Conservation (phyloP, 1,140 invertebrate genomes). For the Zaprionus gabonicus region DNA sequence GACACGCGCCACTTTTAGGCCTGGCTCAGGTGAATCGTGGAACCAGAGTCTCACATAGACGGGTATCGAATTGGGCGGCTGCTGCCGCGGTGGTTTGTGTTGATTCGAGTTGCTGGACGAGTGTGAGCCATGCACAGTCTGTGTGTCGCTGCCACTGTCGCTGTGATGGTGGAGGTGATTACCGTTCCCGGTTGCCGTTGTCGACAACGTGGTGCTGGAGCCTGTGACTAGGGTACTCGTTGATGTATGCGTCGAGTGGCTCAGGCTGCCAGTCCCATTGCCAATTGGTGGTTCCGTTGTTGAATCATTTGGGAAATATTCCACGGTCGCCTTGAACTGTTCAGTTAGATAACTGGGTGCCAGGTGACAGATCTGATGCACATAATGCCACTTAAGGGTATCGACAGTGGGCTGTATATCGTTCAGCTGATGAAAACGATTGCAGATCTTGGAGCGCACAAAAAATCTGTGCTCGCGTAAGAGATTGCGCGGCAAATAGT, state of each 20-base stretch:
- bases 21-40: conserved; percentile 88
- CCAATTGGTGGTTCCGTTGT: conserved; percentile 27
- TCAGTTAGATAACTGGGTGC: conserved; percentile 93
- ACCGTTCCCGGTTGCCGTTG: conserved; percentile 23
- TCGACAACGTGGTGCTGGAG: conserved; percentile 41
- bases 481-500: conserved; percentile 92
- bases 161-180: conserved; percentile 23
- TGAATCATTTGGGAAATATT: conserved; percentile 71
- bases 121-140: conserved; percentile 34
- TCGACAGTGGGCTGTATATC: conserved; percentile 87
- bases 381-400: conserved; percentile 91
- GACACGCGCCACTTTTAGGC: conserved; percentile 86
- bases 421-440: conserved; percentile 87
- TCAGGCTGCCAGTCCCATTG: conserved; percentile 16
- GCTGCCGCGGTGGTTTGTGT: conserved; percentile 2
- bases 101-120: conserved; percentile 18
- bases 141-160: conserved; percentile 37
- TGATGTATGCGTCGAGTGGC: conserved; percentile 20
- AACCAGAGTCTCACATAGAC: conserved; percentile 89
- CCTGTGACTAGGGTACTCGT: conserved; percentile 50
- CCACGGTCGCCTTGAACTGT: conserved; percentile 88
- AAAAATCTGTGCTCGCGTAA: conserved; percentile 90
- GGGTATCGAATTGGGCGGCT: conserved; percentile 66
- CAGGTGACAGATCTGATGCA: conserved; percentile 90
- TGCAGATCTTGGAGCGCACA: conserved; percentile 90